Conservation (phyloP, 2,888 invertebrate genomes). For the Epicampocera succincta region DNA sequence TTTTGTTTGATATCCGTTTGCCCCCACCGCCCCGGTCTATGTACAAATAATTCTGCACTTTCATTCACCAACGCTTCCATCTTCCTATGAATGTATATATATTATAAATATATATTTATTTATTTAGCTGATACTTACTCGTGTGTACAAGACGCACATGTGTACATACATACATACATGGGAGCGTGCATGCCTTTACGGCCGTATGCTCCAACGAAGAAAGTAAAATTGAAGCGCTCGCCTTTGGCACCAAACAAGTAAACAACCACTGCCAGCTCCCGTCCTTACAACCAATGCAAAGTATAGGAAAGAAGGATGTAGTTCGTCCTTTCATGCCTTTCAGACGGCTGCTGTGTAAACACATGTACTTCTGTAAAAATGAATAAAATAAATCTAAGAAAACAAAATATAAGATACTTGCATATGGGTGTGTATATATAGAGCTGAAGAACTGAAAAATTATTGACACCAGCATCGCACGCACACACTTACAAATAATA, state of each 20-base stretch:
- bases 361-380: conserved; percentile 42
- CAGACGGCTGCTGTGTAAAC: conserved; percentile 61
- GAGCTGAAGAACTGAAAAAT: conserved; percentile 63
- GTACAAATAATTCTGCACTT: conserved; percentile 37
- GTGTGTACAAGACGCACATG: neutral
- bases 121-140: too few relatives aligned
- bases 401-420: neutral
- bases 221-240: conserved; percentile 66
- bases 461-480: conserved; percentile 66
- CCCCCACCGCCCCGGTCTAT: conserved; percentile 20
- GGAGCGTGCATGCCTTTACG: conserved; percentile 48
- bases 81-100: neutral
- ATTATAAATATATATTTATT: conserved; percentile 17
- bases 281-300: conserved; percentile 47
- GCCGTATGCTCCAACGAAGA: conserved; percentile 60
- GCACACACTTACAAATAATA: conserved; percentile 25
- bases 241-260: conserved; percentile 66
- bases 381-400: conserved; percentile 30
- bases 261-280: conserved; percentile 57
- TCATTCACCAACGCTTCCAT: conserved; percentile 9
- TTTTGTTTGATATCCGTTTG: conserved; percentile 15
- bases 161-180: conserved; percentile 17
- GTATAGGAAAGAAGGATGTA: conserved; percentile 29
- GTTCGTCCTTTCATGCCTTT: conserved; percentile 59
- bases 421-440: conserved; percentile 3